Base-by-base conservation (phyloP, 2,113 vertebrate genomes). In the Tetraodon nigroviridis region DNA sequence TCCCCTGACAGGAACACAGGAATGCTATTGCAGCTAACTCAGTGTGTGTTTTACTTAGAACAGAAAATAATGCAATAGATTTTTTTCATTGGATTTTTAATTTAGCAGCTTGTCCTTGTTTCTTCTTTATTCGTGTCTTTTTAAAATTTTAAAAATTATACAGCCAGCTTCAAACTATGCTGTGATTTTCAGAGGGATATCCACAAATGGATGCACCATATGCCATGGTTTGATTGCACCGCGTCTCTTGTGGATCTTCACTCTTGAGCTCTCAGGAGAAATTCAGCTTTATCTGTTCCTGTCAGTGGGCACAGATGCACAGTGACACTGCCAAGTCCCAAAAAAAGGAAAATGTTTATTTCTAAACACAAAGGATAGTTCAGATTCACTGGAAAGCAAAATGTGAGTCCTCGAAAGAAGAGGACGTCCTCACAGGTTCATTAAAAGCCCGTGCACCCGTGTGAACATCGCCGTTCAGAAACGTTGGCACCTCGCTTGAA, bases 201-300 rank as follows among this genome's bases (percentile, higher is more conserved):
- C 51, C 59, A n/a, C 68, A 79, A 67, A 85, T 78, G 80, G 75
- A 75, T 73, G 48, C 66, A 75, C 62, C 61, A 61, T 50, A 68
- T 80, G 53, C 66, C 21, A 3, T 57, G 45, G 55, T 55, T 75
- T 58, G 6, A 37, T 57, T 64, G 54, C 58, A 47, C 18, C 4
- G 50, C 18, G 64, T 75, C 78, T 79, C 69, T 14, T 15, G 75
- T 64, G 76, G 64, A 65, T 57, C 58, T 24, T 74, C 20, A 59
- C 55, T 67, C 53, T 17, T 63, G 48, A 29, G 58, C 51, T 51
- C 65, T 66, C 53, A 55, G 51, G 42, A 16, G 22, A 64, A 54
- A 50, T 50, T 27, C 6, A 47, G 68, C 13, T 69, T 44, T 17
- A 44, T 49, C 29, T 51, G 19, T 52, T 61, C 58, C 61, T 42